Evolutionary conservation across 2,888 invertebrate species (phyloP).

Genomic region (Emmelina monodactyla): DNA sequence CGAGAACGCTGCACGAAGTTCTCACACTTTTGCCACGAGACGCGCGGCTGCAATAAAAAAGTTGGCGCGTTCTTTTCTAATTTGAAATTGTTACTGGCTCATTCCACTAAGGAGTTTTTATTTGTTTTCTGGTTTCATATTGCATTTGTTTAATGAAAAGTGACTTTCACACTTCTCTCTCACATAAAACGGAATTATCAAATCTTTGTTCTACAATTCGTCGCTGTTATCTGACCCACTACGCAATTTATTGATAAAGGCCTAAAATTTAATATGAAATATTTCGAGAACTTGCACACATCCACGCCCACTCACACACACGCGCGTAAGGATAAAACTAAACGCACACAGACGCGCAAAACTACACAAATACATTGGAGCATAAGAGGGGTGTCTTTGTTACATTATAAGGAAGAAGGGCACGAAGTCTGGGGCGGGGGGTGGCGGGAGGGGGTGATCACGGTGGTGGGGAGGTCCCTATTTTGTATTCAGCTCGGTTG

Average conservation of each 20-base stretch:
- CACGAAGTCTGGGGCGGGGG: constrained; percentile 40
- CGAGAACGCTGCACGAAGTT: constrained; percentile 14
- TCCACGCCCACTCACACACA: constrained; percentile 19
- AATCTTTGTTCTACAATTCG: too few species aligned
- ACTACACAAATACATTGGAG: constrained; percentile 30
- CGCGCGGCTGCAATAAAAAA: too few species aligned
- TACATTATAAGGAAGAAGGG: constrained; percentile 64
- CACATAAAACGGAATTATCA: too few species aligned
- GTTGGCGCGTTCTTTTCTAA: too few species aligned
- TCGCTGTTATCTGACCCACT: background rate
- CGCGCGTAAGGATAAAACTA: constrained; percentile 32
- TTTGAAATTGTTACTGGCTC: too few species aligned
- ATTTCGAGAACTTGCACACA: constrained; percentile 38
- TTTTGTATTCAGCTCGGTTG: constrained; percentile 58
- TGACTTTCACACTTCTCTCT: too few species aligned
- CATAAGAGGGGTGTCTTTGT: constrained; percentile 64
- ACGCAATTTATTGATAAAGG: constrained; percentile 44
- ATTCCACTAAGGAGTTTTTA: too few species aligned
- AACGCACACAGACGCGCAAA: constrained; percentile 36
- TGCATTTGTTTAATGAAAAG: too few species aligned
- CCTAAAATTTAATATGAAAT: constrained; percentile 62
- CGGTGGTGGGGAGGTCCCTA: constrained; percentile 22
- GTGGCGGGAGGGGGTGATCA: constrained; percentile 17
- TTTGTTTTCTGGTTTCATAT: too few species aligned
- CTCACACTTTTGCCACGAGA: constrained; percentile 27